These are phyloP conservation scores for Tenodera sinensis DNA, from an alignment of 2,888 invertebrate species.

Conservation along the genomic window DNA sequence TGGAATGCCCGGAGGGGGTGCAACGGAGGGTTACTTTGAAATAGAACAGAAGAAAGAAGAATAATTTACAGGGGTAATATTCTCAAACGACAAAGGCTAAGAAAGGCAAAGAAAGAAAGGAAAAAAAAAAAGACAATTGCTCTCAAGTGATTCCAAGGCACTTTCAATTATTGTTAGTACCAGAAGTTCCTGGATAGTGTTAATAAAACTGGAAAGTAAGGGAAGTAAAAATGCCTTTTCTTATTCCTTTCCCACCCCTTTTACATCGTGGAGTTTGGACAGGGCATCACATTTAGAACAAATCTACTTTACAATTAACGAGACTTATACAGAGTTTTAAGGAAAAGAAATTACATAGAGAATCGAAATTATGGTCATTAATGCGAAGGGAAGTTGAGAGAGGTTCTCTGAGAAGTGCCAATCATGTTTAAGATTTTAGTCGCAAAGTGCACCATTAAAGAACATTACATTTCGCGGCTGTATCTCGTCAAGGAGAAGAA, in stretches of 20 bases:
- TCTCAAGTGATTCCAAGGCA: slow-evolving; percentile 27
- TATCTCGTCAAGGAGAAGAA: background rate
- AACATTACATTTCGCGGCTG: background rate
- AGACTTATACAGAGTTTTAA: background rate
- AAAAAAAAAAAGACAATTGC: slow-evolving; percentile 1
- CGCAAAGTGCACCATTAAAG: background rate
- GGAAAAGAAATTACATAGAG: background rate
- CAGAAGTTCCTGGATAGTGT: background rate
- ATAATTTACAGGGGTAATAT: slow-evolving; percentile 8
- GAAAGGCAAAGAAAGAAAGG: background rate
- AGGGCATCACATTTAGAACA: background rate
- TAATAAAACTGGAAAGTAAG: background rate
- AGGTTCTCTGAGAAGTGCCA: background rate
- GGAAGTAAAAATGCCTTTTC: background rate
- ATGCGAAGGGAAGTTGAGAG: background rate
- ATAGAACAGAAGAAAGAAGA: background rate
- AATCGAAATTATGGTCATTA: background rate
- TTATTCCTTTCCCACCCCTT: background rate
- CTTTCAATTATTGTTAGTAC: slow-evolving; percentile 26
- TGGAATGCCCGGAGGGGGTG: background rate
- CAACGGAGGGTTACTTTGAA: background rate
- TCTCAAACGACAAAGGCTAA: background rate
- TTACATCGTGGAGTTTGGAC: background rate
- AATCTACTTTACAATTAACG: background rate
- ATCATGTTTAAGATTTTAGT: background rate